A percentile compares a stretch with the other conserved stretches of the same genome.
Conservation (phyloP, 2,888 invertebrate genomes). For the Cephus pygmeus region DNA sequence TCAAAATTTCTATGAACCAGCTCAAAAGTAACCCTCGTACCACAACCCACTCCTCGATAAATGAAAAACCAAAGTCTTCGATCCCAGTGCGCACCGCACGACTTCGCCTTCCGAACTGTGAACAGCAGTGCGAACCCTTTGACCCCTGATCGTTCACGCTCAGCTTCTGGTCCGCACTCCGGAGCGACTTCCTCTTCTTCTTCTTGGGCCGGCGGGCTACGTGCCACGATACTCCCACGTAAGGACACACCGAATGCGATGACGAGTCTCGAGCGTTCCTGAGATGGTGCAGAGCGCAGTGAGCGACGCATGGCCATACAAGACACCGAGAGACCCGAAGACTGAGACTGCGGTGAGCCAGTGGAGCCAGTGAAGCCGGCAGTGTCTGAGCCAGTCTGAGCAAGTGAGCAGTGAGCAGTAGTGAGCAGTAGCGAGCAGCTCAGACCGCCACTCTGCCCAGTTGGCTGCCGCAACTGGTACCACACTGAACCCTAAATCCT, state of each 20-base stretch:
- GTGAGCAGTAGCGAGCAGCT: constrained; percentile 8
- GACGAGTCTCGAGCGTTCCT: not conserved
- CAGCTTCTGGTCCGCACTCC: no score
- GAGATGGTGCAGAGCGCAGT: constrained; percentile 17
- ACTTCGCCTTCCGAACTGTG: no score
- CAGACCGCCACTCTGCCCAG: constrained; percentile 26
- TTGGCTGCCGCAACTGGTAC: constrained; percentile 22
- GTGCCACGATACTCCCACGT: not conserved
- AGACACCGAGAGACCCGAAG: constrained; percentile 46
- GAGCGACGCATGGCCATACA: constrained; percentile 53
- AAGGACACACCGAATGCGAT: not conserved
- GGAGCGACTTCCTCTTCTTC: no score
- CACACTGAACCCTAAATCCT: constrained; percentile 50
- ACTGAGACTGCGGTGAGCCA: constrained; percentile 39
- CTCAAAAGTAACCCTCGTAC: no score
- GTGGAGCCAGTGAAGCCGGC: constrained; percentile 21
- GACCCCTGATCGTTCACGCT: no score
- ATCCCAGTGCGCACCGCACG: no score
- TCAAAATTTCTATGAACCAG: no score
- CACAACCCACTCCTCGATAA: no score
- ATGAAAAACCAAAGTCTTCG: no score
- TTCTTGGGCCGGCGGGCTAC: constrained; percentile 4
- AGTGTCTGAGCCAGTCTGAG: constrained; percentile 8
- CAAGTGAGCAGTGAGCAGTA: constrained; percentile 16
- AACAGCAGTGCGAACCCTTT: no score